phyloP scores from a whole-genome alignment of 2,113 vertebrate genomes.

The Dascyllus trimaculatus region DNA sequence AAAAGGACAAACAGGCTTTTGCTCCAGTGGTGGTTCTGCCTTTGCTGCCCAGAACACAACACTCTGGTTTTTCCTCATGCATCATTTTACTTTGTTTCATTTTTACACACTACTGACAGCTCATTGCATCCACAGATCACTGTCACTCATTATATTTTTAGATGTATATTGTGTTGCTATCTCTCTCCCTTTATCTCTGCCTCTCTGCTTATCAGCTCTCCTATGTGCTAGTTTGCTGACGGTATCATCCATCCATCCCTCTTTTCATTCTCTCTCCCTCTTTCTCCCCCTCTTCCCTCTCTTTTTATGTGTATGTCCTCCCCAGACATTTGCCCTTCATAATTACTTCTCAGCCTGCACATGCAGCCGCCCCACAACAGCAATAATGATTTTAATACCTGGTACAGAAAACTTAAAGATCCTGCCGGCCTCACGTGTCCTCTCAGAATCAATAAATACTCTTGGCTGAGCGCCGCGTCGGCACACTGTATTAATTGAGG shows the following conservation, averaged over 20 bases:
- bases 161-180: constrained; percentile 33
- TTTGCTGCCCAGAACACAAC: constrained; percentile 7
- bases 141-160: constrained; percentile 62
- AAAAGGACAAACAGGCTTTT: constrained; percentile 15
- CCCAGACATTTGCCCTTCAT: constrained; percentile 58
- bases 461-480: constrained; percentile 31
- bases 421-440: background rate
- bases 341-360: constrained; percentile 59
- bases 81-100: constrained; percentile 45
- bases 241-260: constrained; percentile 36
- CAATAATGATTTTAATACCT: constrained; percentile 71
- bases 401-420: constrained; percentile 65
- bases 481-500: constrained; percentile 41
- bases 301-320: constrained; percentile 29
- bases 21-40: constrained; percentile 3
- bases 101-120: constrained; percentile 47
- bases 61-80: constrained; percentile 10
- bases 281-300: background rate
- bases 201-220: constrained; percentile 25
- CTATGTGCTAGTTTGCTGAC: constrained; percentile 3
- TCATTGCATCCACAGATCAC: constrained; percentile 49
- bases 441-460: constrained; percentile 53
- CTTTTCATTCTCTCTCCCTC: constrained; percentile 1
- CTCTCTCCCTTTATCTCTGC: background rate
- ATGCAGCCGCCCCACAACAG: constrained; percentile 9